These are phyloP conservation scores for Acyrthosiphon pisum DNA, from an alignment of 1,140 invertebrate genomes.

Conservation along the genomic window DNA sequence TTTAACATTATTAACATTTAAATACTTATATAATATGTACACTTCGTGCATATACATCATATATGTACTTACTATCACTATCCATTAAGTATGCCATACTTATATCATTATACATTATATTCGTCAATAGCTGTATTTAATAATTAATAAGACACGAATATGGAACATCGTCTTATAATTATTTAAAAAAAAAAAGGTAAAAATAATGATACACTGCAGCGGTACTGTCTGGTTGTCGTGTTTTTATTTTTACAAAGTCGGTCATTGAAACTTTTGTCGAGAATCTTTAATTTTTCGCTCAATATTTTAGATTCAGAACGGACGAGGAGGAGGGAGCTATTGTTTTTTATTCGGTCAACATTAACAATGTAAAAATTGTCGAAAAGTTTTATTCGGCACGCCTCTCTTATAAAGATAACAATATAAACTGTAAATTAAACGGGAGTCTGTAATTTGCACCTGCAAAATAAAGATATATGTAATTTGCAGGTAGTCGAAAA, in stretches of 20 bases:
- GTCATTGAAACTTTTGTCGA: conserved; percentile 13
- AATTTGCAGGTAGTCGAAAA: background rate
- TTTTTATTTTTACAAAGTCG: conserved; percentile 1
- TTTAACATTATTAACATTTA: background rate
- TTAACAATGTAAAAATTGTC: background rate
- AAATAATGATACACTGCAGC: conserved; percentile 7
- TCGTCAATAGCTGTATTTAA: background rate
- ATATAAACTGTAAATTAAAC: background rate
- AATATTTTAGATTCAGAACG: background rate
- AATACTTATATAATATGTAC: background rate
- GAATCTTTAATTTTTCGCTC: conserved; percentile 26
- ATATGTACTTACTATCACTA: background rate
- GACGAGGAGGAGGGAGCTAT: background rate
- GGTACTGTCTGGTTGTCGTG: background rate
- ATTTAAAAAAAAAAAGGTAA: conserved; percentile 13
- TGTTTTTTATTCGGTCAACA: background rate
- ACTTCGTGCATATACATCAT: background rate
- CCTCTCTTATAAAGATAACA: background rate
- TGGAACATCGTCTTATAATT: conserved; percentile 20
- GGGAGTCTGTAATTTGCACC: background rate
- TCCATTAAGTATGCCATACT: background rate
- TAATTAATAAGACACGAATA: conserved; percentile 35
- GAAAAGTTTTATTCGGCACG: background rate
- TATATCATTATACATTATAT: background rate
- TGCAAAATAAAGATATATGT: background rate